These are phyloP conservation scores for Tortricodes alternella DNA, from an alignment of 2,888 invertebrate species.

Conservation along the genomic window DNA sequence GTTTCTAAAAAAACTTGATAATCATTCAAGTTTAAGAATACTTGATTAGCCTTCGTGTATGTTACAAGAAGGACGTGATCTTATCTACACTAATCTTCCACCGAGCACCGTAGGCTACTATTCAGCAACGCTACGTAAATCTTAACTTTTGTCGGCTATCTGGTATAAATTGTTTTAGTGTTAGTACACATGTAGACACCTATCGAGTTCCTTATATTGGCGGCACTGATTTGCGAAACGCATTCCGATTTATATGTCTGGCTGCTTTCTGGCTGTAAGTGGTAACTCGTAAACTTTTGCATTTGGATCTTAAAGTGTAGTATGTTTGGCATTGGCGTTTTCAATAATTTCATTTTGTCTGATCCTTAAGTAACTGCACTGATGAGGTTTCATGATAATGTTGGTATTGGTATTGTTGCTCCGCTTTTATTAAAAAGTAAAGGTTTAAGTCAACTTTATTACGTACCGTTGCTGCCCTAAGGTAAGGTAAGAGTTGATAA, in stretches of 20 bases:
- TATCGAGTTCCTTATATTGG: conserved; percentile 60
- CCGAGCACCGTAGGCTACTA: conserved; percentile 34
- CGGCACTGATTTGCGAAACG: conserved; percentile 64
- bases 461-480: not conserved
- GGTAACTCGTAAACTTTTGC: conserved; percentile 9
- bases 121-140: conserved; percentile 63
- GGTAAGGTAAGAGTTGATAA: not conserved
- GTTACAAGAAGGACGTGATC: not conserved
- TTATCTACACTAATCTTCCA: conserved; percentile 35
- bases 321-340: conserved; percentile 3
- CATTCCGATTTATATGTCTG: conserved; percentile 71
- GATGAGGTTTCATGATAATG: no score
- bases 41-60: no score
- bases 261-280: not conserved
- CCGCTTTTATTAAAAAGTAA: no score
- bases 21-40: no score
- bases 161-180: conserved; percentile 69
- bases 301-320: conserved; percentile 5
- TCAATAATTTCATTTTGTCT: not conserved
- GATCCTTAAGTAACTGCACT: no score
- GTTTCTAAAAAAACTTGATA: no score
- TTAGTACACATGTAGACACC: conserved; percentile 51
- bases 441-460: not conserved
- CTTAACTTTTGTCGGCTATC: conserved; percentile 69
- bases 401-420: no score